Percentiles rank a stretch among this genome's conserved stretches.
These are phyloP conservation scores for Bryconaethiops microstoma DNA, from an alignment of 2,797 vertebrate genomes.

Conservation along the genomic window DNA sequence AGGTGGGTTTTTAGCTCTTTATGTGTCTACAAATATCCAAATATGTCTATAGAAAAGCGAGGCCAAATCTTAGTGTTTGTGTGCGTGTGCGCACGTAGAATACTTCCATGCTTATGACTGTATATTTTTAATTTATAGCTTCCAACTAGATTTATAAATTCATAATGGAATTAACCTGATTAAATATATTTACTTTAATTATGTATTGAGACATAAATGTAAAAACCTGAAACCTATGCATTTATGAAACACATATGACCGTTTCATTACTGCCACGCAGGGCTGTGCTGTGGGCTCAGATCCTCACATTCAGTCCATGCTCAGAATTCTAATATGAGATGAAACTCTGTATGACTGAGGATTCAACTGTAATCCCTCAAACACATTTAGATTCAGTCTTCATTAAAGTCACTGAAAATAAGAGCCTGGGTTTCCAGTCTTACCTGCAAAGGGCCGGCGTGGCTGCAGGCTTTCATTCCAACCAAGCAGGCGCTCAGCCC, in stretches of 20 bases:
- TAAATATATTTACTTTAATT: no score
- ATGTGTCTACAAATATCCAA: no score
- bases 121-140: no score
- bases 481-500: no score
- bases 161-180: background rate
- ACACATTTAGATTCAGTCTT: slow-evolving; percentile 43
- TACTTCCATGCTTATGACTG: no score
- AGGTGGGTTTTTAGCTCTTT: background rate
- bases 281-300: slow-evolving; percentile 20
- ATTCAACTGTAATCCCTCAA: slow-evolving; percentile 42
- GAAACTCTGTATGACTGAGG: slow-evolving; percentile 29
- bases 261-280: slow-evolving; percentile 50
- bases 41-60: no score
- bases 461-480: no score
- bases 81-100: no score
- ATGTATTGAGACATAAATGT: slow-evolving; percentile 25
- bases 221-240: slow-evolving; percentile 41
- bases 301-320: slow-evolving; percentile 32
- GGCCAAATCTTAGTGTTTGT: no score
- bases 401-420: slow-evolving; percentile 12
- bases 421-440: no score
- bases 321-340: slow-evolving; percentile 36
- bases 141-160: no score
- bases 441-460: no score
- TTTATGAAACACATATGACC: slow-evolving; percentile 18